Evolutionary conservation across 2,888 invertebrate species (phyloP), one percentile per base, ranked within the genome.

Genomic region (Dasysyrphus albostriatus): DNA sequence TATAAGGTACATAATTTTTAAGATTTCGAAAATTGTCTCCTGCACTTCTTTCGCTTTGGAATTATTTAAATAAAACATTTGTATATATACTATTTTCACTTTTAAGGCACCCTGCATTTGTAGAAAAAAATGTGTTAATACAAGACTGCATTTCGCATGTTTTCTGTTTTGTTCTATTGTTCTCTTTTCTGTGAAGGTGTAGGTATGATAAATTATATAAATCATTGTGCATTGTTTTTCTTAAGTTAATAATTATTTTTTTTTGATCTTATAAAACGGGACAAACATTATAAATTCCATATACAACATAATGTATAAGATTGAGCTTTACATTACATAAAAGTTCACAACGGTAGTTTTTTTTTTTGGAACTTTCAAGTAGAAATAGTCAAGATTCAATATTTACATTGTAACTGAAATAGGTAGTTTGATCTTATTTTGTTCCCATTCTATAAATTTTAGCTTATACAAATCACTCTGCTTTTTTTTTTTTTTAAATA

Each of bases 71-170:
- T 5, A 49, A 49, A 49, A 49, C 1, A 19, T 49, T 10, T 10
- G 1, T 2, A 42, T 37, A 10, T 51, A 37, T 37, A 9, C 0
- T 54, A 54, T 29, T 59, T 58, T 59, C 10, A 74, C 37, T 54
- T 44, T 69, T 72, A 82, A 77, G 82, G 82, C 78, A 83, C 78
- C 82, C 42, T 58, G 61, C 24, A 54, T 73, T 70, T 47, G 24
- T 81, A 47, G 34, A 58, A 63, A 77, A 39, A 72, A 61, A 58
- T 14, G 49, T 44, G n/a, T 77, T 77, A 39, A 39, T 0, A 58
- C 16, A 39, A 47, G 9, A 58, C 16, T 67, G 29, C 44, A 65
- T 78, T 47, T 47, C 8, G 8, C 9, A 59, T 59, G 12, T 47
- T 16, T 37, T 32, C 10, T 2, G 24, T 74, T 42, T 19, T 44